These are phyloP conservation scores for Sylvilagus floridanus DNA, from an alignment of 2,797 vertebrate species.

Conservation along the genomic window DNA sequence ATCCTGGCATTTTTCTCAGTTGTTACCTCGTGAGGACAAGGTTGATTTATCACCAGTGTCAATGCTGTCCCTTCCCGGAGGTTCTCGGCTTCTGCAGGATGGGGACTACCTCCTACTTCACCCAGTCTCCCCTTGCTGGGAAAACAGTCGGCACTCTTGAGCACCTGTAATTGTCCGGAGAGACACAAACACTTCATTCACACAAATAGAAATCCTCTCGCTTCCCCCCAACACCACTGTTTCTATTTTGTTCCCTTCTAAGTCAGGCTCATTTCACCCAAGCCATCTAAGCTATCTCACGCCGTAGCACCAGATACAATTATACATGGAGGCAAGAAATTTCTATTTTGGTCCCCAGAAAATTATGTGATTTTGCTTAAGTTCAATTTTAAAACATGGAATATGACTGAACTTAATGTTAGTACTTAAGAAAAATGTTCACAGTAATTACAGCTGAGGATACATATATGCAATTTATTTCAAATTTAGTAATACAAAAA, in stretches of 20 bases:
- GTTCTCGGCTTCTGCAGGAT: neutral
- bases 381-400: constrained; percentile 80
- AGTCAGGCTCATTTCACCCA: neutral
- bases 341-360: constrained; percentile 71
- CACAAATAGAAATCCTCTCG: neutral
- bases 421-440: constrained; percentile 78
- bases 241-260: neutral
- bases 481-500: constrained; percentile 85
- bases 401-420: constrained; percentile 82
- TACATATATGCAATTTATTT: constrained; percentile 84
- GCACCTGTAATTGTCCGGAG: neutral
- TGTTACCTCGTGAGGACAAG: neutral
- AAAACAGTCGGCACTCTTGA: neutral
- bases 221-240: rapidly evolving
- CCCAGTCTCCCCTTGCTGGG: neutral
- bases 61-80: neutral
- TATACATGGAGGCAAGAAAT: constrained; percentile 61
- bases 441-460: constrained; percentile 71
- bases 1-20: neutral
- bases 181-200: neutral
- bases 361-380: constrained; percentile 77
- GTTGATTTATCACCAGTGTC: neutral
- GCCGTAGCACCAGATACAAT: constrained; percentile 49
- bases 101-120: neutral
- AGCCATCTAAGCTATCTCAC: neutral